Conservation (phyloP, 2,113 vertebrate species). For the Herpailurus yagouaroundi region DNA sequence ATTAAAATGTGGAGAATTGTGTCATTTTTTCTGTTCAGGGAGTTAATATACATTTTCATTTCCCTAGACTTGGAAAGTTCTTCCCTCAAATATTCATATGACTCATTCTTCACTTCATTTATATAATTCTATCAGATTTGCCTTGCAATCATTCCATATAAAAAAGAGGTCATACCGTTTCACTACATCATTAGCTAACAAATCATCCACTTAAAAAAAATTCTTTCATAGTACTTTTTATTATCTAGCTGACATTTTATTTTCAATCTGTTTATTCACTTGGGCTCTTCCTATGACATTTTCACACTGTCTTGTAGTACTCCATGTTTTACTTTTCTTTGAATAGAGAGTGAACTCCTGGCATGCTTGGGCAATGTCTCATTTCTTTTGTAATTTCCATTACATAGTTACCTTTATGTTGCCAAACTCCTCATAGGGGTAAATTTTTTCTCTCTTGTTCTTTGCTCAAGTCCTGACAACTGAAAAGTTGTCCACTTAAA, state of each 20-base stretch:
- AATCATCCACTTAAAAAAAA: background rate
- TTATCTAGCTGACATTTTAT: conserved; percentile 61
- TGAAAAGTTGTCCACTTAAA: background rate
- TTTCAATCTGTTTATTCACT: conserved; percentile 48
- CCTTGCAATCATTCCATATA: background rate
- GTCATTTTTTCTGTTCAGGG: background rate
- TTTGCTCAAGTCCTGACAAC: background rate
- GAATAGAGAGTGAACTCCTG: background rate
- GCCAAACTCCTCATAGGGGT: background rate
- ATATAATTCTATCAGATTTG: background rate
- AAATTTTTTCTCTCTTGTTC: background rate
- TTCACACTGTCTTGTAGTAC: background rate
- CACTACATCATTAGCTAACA: conserved; percentile 34
- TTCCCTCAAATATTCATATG: background rate
- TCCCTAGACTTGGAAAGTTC: background rate
- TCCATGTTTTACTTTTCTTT: background rate
- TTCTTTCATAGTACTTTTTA: background rate
- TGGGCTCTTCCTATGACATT: conserved; percentile 44
- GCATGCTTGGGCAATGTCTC: background rate
- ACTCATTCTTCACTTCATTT: background rate
- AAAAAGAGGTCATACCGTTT: background rate
- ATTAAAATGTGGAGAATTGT: rapidly evolving
- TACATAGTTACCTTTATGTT: background rate
- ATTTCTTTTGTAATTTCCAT: background rate
- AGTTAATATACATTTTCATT: background rate